Evolutionary conservation across 2,888 invertebrate species (phyloP), one percentile per base, ranked within the genome.

Genomic region (Drosophila melanosoma): DNA sequence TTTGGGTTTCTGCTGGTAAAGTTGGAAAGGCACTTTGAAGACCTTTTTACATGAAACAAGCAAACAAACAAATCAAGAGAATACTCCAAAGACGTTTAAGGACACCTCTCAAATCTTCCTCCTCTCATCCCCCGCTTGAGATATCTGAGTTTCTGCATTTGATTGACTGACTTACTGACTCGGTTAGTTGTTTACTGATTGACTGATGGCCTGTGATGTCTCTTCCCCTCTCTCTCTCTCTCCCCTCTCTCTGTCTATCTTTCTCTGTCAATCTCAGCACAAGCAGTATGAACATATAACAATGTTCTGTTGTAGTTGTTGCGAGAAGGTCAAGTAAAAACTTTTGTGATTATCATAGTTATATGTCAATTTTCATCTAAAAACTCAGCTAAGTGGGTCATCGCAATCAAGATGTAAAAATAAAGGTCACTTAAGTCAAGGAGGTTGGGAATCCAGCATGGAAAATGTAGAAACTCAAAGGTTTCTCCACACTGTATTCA

Each of bases 331-430:
- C 62, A 57, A 63, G 72, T 71, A 70, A 79, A 83, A 86, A 79
- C 87, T 86, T 87, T 75, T 63, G 57, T 63, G 79, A 82, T 83
- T 66, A 84, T 87, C 82, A 75, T 72, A 77, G 75, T 74, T 81
- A 83, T 83, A 81, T 85, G 83, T 85, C 83, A 81, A 73, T 86
- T 86, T 79, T 81, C 74, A 83, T 86, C 76, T 77, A 83, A 36
- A 38, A 54, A 49, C 45, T 60, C 32, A 29, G 35, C 45, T 42
- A 60, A 60, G 54, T 63, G 65, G 72, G 54, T 66, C 71, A 54
- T 40, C 23, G 51, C 26, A 36, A 10, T 38, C 45, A 12, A 26
- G 23, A 26, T 62, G 2, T 23, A 15, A n/a, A 7, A 8, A 17
- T 12, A n/a, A 26, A 42, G 11, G n/a, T 45, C 36, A 58, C 57